Evolutionary conservation across 2,888 invertebrate species (phyloP), one percentile per base, ranked within the genome.

Genomic region (Athalia circularis): DNA sequence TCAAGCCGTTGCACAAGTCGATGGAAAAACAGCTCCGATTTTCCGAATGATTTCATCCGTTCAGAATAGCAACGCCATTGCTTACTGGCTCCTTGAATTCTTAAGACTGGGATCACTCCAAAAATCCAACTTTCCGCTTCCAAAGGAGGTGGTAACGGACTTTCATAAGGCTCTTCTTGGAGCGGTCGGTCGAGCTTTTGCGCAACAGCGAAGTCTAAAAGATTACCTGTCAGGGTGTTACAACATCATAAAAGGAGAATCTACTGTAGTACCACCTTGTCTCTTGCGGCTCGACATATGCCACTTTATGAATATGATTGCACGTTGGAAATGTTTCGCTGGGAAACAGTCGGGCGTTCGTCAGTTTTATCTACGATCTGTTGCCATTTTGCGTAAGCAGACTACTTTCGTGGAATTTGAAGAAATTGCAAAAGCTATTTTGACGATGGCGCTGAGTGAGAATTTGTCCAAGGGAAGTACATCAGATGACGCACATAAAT

Each of bases 131-230:
- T 82, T 80, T 72, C 80, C 80, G 6, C 52, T 78, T 47, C 80
- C 79, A 43, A 59, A 70, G 54, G 64, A 78, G 61, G 80, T 82
- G 8, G 65, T 81, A n/a, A 77, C 65, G 5, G 79, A 81, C 61
- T 82, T 81, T 29, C 80, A 82, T 62, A 77, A 77, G 57, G 82
- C 80, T 8, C 67, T 82, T 48, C 48, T 82, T 8, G 80, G 81
- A 52, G 79, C 80, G 6, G 61, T 80, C 54, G 77, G 65, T 13
- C 61, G 65, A 77, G 78, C 78, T n/a, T 80, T 79, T 43, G 79
- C 65, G 9, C 45, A 65, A 47, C 48, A 47, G 43, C 65, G 45
- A 8, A 65, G 65, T 47, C 47, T 65, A 11, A 29, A 9, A 65
- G 11, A 65, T n/a, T 65, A 65, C 13, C 43, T 47, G 65, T 47